Evolutionary conservation across 2,113 vertebrate genomes (phyloP), one percentile per base, ranked within the genome.

Genomic region (Eptesicus fuscus): DNA sequence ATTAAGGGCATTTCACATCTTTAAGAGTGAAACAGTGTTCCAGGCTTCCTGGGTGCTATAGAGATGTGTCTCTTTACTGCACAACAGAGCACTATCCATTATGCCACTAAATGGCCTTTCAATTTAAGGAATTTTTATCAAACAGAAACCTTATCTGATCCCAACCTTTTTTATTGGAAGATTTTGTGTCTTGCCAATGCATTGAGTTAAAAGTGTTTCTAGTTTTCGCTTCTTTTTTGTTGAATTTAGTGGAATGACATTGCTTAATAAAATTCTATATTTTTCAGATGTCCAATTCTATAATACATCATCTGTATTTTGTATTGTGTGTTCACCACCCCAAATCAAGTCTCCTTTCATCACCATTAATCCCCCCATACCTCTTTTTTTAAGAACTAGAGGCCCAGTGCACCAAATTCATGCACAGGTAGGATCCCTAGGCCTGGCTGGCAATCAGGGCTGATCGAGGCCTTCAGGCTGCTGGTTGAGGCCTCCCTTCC

Each of bases 101-200:
- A 17, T 18, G 23, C 25, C 12, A 88, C 17, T 69, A 56, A 84
- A 28, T 40, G 20, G 20, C 51, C 94, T 92, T 93, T 94, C 40
- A 74, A 17, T 89, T 88, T 89, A 84, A 88, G 67, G 9, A 13
- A 67, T 95, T 94, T 84, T 83, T 20, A 76, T 9, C 40, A 84
- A 20, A 32, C 2, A 85, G 22, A 78, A 78, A 16, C 10, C 90
- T 74, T 82, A 90, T n/a, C 37, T 88, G 40, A 63, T 83, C 8
- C 16, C 49, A 65, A 7, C 30, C 4, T 89, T 78, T 47, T 40
- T 83, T 65, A 89, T 14, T 49, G 42, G 35, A 93, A 49, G 13
- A 63, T 56, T 91, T 88, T 51, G 61, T 14, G 42, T 30, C 63
- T 76, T 88, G 37, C 4, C 25, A 51, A 59, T 71, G 67, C 4